Conservation (phyloP, 2,888 invertebrate genomes). For the Amphipyra berbera region DNA sequence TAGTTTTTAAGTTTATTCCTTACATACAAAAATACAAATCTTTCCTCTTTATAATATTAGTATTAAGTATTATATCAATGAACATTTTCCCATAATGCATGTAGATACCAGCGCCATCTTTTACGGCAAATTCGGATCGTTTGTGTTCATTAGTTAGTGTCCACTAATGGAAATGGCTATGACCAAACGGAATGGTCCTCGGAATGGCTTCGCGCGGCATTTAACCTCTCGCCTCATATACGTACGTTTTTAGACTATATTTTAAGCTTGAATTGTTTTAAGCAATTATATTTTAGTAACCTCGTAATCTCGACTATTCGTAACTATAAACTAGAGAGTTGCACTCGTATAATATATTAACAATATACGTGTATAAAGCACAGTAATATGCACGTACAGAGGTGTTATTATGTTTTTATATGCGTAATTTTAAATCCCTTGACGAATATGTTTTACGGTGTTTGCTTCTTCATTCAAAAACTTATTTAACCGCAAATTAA, state of each 20-base stretch:
- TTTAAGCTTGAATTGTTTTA: conserved; percentile 40
- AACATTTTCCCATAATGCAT: conserved; percentile 24
- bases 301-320: conserved; percentile 28
- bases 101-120: conserved; percentile 58
- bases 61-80: conserved; percentile 33
- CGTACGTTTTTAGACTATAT: conserved; percentile 51
- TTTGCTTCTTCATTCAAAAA: neutral
- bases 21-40: too few relatives aligned
- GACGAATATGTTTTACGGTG: neutral
- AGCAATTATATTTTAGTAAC: conserved; percentile 43
- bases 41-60: too few relatives aligned
- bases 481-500: too few relatives aligned
- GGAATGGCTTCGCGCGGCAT: conserved; percentile 74
- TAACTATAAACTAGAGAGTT: conserved; percentile 2
- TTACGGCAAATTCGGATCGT: conserved; percentile 72
- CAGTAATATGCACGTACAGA: neutral
- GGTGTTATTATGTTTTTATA: neutral
- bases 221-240: conserved; percentile 70
- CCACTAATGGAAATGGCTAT: conserved; percentile 81
- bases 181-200: conserved; percentile 73
- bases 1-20: too few relatives aligned
- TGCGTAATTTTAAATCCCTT: neutral
- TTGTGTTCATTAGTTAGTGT: conserved; percentile 85
- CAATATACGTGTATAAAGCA: neutral
- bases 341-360: conserved; percentile 1